Evolutionary conservation across 2,797 vertebrate genomes (phyloP), one percentile per base, ranked within the genome.

Genomic region (Lithobates pipiens): DNA sequence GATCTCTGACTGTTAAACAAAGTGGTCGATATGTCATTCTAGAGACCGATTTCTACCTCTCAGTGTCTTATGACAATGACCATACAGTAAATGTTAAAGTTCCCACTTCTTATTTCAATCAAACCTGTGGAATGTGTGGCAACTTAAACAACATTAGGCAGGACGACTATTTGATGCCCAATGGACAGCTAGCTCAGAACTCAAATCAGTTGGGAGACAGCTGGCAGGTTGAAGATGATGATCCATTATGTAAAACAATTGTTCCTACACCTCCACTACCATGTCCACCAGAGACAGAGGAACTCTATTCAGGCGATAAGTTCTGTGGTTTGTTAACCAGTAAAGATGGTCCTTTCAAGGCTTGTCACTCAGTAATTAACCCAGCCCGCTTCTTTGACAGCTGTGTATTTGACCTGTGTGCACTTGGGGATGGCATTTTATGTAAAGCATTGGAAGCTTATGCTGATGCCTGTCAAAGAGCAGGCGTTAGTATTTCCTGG

Each of bases 351-450:
- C 92, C 94, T 9, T 96, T 96, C 32, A 83, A 92, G 10, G 84
- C 76, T 18, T 96, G 96, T 79, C 91, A 90, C 3, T 85, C 92
- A 29, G 83, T 91, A 80, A 80, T 96, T 63, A 91, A 50, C 23
- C 84, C 89, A 6, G 89, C 93, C 34, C 91, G 91, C 82, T 93
- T 93, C 90, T 94, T 95, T 88, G 90, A 90, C 76, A 90, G 85
- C 85, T 96, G 96, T 74, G 82, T 96, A 67, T 83, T 88, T 9
- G 73, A 89, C 71, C 93, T 96, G 92, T 96, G 96, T 84, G 86
- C 88, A 29, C 92, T 96, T 93, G 96, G 95, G 81, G 39, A 9
- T 39, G 39, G 39, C 7, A 39, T 9, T 39, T 39, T 39, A 39
- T 39, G 39, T 39, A 39, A 39, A 39, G 39, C 39, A 39, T 10